These are phyloP conservation scores for Orthonyx spaldingii DNA, from an alignment of 2,113 vertebrate species.

Conservation along the genomic window DNA sequence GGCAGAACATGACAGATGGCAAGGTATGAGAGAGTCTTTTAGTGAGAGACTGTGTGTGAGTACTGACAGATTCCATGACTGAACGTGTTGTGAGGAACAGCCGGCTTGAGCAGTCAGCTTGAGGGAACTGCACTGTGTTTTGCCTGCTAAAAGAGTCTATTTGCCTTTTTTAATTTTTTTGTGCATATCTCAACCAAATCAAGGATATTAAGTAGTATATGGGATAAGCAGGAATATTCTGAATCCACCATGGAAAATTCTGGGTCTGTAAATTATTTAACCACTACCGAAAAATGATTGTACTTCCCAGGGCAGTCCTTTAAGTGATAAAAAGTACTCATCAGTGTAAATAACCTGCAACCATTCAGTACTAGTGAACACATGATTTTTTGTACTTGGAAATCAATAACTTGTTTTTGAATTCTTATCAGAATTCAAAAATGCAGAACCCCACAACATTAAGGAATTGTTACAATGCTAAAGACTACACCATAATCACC, in stretches of 20 bases:
- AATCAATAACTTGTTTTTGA: background rate
- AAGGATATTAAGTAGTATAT: background rate
- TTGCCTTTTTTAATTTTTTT: background rate
- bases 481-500: background rate
- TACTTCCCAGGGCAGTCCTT: background rate
- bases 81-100: background rate
- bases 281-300: background rate
- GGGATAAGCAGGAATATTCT: background rate
- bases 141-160: background rate
- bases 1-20: constrained; percentile 17
- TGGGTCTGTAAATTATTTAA: background rate
- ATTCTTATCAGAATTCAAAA: background rate
- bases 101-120: background rate
- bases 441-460: background rate
- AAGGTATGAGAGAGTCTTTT: background rate
- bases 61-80: background rate
- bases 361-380: background rate
- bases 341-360: background rate
- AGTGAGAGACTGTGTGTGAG: constrained; percentile 33
- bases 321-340: background rate
- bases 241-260: background rate
- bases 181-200: background rate
- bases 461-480: background rate
- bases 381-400: background rate
- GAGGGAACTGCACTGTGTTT: background rate